These are phyloP conservation scores for Elysia crispata DNA, from an alignment of 2,888 invertebrate species.

Conservation along the genomic window DNA sequence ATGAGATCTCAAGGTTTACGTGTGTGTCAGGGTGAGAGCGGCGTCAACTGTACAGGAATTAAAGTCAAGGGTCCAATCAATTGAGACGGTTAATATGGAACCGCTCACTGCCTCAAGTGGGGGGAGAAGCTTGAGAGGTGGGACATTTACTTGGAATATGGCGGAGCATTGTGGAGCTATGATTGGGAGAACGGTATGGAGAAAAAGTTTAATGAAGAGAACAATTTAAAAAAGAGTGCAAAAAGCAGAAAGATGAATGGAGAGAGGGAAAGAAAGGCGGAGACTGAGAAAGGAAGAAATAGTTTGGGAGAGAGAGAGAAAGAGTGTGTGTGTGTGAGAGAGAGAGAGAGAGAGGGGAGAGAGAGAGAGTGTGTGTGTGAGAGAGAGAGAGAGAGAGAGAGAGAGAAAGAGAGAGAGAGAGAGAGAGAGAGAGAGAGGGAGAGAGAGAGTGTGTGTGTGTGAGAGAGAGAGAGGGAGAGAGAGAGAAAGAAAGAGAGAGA, in stretches of 20 bases:
- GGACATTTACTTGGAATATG: background rate
- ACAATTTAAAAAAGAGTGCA: too few relatives aligned
- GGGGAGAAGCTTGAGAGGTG: too few relatives aligned
- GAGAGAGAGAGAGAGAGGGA: background rate
- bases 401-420: background rate
- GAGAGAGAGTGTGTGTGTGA: background rate
- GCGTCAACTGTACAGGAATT: background rate
- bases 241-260: too few relatives aligned
- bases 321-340: background rate
- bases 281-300: too few relatives aligned
- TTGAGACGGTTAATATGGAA: too few relatives aligned
- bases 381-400: background rate
- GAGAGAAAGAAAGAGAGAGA: background rate
- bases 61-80: background rate
- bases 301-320: background rate
- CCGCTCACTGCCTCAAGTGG: too few relatives aligned
- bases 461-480: background rate
- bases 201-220: background rate
- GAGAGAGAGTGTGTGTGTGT: slow-evolving; percentile 1
- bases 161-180: too few relatives aligned
- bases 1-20: too few relatives aligned
- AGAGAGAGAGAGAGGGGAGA: too few relatives aligned
- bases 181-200: background rate
- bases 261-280: too few relatives aligned
- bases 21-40: background rate